phyloP scores from a whole-genome alignment of 2,888 invertebrate genomes.

The Formica aserva region DNA sequence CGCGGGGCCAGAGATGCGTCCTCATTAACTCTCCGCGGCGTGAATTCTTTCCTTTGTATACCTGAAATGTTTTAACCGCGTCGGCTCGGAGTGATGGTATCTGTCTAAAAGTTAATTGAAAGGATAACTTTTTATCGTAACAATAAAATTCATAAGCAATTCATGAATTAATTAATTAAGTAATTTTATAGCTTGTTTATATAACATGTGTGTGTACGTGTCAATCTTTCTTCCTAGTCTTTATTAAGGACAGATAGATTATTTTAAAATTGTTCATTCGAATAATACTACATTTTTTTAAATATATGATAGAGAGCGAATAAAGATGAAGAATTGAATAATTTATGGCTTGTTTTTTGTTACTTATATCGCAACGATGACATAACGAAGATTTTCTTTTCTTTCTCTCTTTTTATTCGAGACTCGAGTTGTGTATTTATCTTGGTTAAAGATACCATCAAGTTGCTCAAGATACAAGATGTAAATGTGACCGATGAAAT shows the following conservation, averaged over 20 bases:
- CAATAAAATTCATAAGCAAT: neutral
- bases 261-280: neutral
- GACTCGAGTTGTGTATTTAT: neutral
- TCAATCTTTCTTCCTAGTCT: neutral
- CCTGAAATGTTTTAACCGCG: neutral
- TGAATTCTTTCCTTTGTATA: neutral
- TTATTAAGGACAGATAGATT: neutral
- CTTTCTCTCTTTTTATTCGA: neutral
- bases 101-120: neutral
- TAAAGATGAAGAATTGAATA: neutral
- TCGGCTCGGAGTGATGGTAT: neutral
- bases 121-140: neutral
- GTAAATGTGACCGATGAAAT: constrained; percentile 8
- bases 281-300: neutral
- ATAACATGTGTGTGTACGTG: neutral
- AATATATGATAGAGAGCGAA: neutral
- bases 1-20: neutral
- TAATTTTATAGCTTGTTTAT: neutral
- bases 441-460: constrained; percentile 5
- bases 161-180: neutral
- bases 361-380: neutral
- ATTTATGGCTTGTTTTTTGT: neutral
- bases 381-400: neutral
- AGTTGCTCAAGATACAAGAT: neutral
- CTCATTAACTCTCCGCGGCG: constrained; percentile 26